Evolutionary conservation across 1,140 invertebrate species (phyloP).

Genomic region (Solenopsis invicta): DNA sequence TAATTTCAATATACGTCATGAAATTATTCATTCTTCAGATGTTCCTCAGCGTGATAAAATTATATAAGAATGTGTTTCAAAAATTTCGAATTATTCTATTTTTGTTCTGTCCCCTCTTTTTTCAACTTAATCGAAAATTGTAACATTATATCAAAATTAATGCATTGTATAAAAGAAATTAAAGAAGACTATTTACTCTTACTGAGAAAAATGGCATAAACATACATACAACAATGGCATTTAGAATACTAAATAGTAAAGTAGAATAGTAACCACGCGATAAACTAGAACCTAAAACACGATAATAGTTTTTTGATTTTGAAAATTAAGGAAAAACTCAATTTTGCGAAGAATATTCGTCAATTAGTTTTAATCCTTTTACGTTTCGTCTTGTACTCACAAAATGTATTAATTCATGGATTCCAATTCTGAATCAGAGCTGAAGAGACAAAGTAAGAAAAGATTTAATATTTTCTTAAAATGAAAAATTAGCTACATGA

Average conservation of each 20-base stretch:
- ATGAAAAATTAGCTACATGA: not conserved
- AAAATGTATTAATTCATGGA: not conserved
- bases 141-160: slow-evolving; percentile 1
- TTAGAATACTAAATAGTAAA: not conserved
- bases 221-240: no score
- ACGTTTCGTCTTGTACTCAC: no score
- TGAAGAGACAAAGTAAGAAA: not conserved
- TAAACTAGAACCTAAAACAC: not conserved
- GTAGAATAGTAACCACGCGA: not conserved
- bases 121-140: not conserved
- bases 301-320: not conserved
- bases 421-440: slow-evolving; percentile 10
- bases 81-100: not conserved
- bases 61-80: not conserved
- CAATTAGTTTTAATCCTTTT: slow-evolving; percentile 18
- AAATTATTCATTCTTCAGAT: slow-evolving; percentile 1
- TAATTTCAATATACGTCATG: not conserved
- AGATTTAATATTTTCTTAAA: slow-evolving; percentile 14
- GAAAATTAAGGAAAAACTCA: not conserved
- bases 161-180: not conserved
- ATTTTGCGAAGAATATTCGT: not conserved
- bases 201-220: not conserved
- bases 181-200: no score
- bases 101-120: not conserved
- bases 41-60: not conserved